Conservation (phyloP, 2,888 invertebrate genomes). For the Balanococcus diminutus region DNA sequence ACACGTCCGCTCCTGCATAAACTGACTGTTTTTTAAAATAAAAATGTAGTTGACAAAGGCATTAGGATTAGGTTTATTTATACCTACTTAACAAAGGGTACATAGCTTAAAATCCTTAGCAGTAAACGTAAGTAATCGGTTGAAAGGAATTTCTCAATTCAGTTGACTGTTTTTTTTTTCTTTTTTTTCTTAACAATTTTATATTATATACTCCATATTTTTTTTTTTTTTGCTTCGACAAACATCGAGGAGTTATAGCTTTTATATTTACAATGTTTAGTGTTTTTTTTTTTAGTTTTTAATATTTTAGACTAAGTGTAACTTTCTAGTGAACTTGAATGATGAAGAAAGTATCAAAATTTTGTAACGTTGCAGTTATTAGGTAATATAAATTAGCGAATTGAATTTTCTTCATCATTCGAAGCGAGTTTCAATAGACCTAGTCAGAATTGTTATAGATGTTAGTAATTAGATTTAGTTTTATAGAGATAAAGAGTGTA, state of each 20-base stretch:
- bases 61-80: no score
- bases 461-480: neutral
- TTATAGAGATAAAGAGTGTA: neutral
- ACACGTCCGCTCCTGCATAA: no score
- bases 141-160: no score
- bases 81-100: neutral
- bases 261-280: constrained; percentile 22
- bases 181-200: no score
- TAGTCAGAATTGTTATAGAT: neutral
- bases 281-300: neutral
- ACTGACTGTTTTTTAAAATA: no score
- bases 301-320: constrained; percentile 2
- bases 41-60: neutral
- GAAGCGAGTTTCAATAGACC: neutral
- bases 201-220: no score
- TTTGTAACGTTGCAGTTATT: neutral
- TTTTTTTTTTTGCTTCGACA: neutral
- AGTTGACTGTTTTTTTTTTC: no score
- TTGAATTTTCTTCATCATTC: constrained; percentile 8
- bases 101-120: neutral
- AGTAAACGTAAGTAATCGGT: neutral
- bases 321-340: neutral
- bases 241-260: neutral
- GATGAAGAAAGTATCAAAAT: neutral
- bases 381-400: neutral